These are phyloP conservation scores for Dolichoris vasculosae DNA, from an alignment of 1,140 invertebrate genomes.

Conservation along the genomic window DNA sequence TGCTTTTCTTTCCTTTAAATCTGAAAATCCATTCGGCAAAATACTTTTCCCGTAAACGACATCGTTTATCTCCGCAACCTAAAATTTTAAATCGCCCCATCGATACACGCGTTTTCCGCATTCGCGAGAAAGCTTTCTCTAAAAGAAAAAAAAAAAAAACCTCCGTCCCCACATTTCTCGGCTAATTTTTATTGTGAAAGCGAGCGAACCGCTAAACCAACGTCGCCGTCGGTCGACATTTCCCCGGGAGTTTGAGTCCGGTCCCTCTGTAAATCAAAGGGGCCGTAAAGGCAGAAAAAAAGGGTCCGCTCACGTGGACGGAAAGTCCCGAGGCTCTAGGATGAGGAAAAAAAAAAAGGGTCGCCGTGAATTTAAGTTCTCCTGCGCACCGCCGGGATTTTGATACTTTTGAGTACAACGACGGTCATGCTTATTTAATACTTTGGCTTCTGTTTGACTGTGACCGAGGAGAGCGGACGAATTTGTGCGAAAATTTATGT, in stretches of 20 bases:
- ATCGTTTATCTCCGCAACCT: no score
- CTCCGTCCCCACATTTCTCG: neutral
- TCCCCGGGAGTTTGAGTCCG: constrained; percentile 5
- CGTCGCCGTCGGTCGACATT: neutral
- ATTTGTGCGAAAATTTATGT: neutral
- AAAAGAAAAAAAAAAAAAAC: neutral
- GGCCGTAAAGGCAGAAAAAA: constrained; percentile 45
- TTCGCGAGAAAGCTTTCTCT: neutral
- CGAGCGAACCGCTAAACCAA: neutral
- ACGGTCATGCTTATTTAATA: neutral
- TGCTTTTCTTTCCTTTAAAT: no score
- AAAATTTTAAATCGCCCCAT: no score
- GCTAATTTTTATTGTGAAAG: constrained; percentile 56
- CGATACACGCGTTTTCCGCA: neutral
- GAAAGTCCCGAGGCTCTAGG: neutral
- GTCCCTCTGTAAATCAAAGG: constrained; percentile 41
- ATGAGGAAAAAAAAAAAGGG: neutral
- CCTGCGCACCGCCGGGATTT: neutral
- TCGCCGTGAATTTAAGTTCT: neutral
- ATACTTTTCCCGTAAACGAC: no score
- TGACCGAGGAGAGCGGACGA: neutral
- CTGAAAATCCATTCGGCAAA: no score
- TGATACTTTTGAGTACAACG: neutral
- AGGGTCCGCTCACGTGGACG: neutral
- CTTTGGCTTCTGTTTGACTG: neutral